A percentile compares a stretch with the other conserved stretches of the same genome.
Conservation (phyloP, 2,888 invertebrate genomes). For the Chrysodeixis includens region DNA sequence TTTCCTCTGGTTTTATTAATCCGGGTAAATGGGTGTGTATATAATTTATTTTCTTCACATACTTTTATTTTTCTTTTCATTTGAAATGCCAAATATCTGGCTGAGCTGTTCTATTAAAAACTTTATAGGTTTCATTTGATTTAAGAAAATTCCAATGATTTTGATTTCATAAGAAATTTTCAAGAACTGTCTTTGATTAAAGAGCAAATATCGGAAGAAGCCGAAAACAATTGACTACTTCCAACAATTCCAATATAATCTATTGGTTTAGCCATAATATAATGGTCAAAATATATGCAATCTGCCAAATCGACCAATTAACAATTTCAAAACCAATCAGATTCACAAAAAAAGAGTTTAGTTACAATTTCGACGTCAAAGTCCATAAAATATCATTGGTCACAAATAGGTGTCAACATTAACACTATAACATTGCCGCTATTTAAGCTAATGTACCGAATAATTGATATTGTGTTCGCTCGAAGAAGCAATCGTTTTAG, state of each 20-base stretch:
- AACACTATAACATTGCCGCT: conserved; percentile 39
- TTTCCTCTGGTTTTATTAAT: neutral
- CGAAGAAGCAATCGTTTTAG: conserved; percentile 35
- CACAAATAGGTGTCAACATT: conserved; percentile 21
- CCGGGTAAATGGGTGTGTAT: neutral
- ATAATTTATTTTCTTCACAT: neutral
- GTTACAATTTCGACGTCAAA: too few species aligned
- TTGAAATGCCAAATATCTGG: neutral
- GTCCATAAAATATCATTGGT: too few species aligned
- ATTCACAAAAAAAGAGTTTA: too few species aligned
- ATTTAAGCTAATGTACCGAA: conserved; percentile 57
- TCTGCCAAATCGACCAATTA: too few species aligned
- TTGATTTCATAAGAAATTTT: neutral
- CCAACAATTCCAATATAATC: too few species aligned
- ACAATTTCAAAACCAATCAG: too few species aligned
- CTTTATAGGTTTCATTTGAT: neutral
- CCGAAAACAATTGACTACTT: too few species aligned
- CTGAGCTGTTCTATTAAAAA: neutral
- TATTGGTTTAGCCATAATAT: too few species aligned
- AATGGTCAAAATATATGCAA: too few species aligned
- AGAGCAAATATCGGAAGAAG: too few species aligned
- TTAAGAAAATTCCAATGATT: neutral
- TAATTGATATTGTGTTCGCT: conserved; percentile 41
- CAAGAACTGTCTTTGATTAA: neutral
- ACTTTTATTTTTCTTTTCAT: neutral